Evolutionary conservation across 2,797 vertebrate genomes (phyloP), one percentile per base, ranked within the genome.

Genomic region (Gephyroberyx darwinii): DNA sequence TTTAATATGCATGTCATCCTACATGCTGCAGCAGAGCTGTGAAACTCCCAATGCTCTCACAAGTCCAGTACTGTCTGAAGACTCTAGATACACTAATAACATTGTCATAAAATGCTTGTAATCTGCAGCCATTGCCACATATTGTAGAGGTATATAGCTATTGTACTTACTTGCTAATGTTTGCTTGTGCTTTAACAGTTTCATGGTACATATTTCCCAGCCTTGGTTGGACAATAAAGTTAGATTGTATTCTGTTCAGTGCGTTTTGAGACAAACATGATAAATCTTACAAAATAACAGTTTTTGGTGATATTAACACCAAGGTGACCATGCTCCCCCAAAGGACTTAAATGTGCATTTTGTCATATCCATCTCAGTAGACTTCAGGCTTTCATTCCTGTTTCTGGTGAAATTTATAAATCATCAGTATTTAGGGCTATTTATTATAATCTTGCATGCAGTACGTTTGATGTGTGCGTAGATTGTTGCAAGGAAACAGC

Each of bases 401-500:
- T 80, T 86, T 85, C 61, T 81, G 69, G 56, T 84, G 71, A 33
- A 77, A 77, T 81, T 60, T 68, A 70, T 82, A 75, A 30, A 76
- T 61, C 80, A 74, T 74, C 50, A 71, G 76, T 85, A 84, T 84
- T 80, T 88, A 80, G 84, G 80, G 82, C 77, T 90, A 85, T 90
- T 88, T 89, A 86, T 85, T 85, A 74, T 90, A 87, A 85, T 88
- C 75, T 73, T 92, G 92, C 92, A 93, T 93, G 92, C 84, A 82
- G 84, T 91, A 84, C 75, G 83, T 83, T 89, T 85, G 80, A 85
- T 88, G 81, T 90, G 79, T 88, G 82, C 87, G 85, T 90, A 90
- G 85, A 84, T 91, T 87, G 84, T 76, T 86, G 82, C 87, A 89
- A 86, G 83, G 69, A 80, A 90, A 84, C 77, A 84, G 82, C 75